Conservation (phyloP, 2,888 invertebrate genomes). For the Petrophora chlorosata region DNA sequence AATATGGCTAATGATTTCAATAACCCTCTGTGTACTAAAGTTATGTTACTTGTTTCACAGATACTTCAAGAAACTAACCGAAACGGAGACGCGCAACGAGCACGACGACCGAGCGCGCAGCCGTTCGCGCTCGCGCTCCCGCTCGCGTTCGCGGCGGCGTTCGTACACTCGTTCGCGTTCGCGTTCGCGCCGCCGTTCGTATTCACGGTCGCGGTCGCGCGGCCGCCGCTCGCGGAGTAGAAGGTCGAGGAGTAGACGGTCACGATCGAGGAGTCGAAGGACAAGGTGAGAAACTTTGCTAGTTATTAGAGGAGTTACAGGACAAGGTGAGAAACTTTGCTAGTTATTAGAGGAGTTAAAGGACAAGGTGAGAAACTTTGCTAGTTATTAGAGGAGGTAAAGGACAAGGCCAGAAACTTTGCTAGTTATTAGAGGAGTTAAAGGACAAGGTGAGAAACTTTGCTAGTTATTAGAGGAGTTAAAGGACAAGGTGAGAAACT, state of each 20-base stretch:
- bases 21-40: background rate
- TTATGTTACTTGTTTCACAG: slow-evolving; percentile 30
- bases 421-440: too few species aligned
- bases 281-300: slow-evolving; percentile 30
- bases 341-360: too few species aligned
- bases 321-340: background rate
- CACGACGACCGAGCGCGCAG: slow-evolving; percentile 65
- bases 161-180: slow-evolving; percentile 45
- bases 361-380: too few species aligned
- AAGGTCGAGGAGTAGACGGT: slow-evolving; percentile 54
- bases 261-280: slow-evolving; percentile 57
- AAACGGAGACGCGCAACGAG: slow-evolving; percentile 78
- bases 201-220: slow-evolving; percentile 44
- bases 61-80: slow-evolving; percentile 70
- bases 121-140: slow-evolving; percentile 39
- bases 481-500: too few species aligned
- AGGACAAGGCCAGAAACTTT: too few species aligned
- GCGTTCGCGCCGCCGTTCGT: slow-evolving; percentile 35
- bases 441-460: too few species aligned
- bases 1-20: background rate
- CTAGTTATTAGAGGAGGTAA: too few species aligned
- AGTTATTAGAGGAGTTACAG: too few species aligned
- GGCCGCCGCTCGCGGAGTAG: slow-evolving; percentile 44
- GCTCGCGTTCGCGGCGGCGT: slow-evolving; percentile 46
- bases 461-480: too few species aligned